Percentiles rank a stretch among this genome's conserved stretches.
Conservation (phyloP, 2,113 vertebrate genomes). For the Neolamprologus ventralis region DNA sequence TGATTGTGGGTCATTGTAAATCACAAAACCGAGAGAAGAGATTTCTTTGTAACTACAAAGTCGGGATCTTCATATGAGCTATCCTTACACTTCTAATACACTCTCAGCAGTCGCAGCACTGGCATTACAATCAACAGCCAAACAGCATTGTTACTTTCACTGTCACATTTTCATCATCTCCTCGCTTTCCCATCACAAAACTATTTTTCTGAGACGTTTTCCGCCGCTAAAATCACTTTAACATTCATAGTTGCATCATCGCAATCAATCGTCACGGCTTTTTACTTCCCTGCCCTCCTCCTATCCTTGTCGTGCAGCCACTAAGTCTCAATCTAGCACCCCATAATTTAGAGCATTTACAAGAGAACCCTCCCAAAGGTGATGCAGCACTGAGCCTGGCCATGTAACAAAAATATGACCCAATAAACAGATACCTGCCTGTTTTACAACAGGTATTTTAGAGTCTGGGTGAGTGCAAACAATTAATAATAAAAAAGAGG, state of each 20-base stretch:
- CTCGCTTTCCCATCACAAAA: not conserved
- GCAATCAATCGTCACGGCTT: not conserved
- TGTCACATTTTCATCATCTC: not conserved
- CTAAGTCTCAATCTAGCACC: not conserved
- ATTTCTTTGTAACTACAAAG: not conserved
- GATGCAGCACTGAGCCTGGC: not conserved
- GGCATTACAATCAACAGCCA: not conserved
- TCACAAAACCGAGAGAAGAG: not conserved
- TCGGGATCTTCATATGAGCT: not conserved
- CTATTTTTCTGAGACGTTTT: not conserved
- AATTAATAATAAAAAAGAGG: not conserved
- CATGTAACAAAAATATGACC: constrained; percentile 1
- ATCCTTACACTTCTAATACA: not conserved
- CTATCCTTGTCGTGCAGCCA: not conserved
- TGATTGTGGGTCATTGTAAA: not conserved
- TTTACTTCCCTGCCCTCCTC: not conserved
- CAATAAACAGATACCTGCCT: constrained; percentile 17
- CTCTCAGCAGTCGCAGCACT: not conserved
- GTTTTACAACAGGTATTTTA: constrained; percentile 15
- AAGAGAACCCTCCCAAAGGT: not conserved
- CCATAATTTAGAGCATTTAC: not conserved
- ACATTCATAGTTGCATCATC: not conserved
- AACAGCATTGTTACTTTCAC: not conserved
- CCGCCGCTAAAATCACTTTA: not conserved
- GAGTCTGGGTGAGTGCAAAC: not conserved